phyloP scores from a whole-genome alignment of 1,140 invertebrate species.

The Tachypleus tridentatus region DNA sequence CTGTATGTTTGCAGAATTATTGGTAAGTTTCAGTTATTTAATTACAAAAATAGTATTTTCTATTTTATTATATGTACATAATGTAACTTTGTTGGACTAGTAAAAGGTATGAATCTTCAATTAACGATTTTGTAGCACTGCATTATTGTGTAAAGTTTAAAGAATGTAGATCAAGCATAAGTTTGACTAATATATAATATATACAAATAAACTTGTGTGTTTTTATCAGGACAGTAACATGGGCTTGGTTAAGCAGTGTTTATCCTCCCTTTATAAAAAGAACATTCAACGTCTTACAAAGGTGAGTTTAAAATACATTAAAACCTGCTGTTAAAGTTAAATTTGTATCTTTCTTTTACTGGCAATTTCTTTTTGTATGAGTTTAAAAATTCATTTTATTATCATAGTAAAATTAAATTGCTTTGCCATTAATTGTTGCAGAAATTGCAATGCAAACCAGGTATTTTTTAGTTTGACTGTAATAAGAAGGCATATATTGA shows the following conservation, averaged over 20 bases:
- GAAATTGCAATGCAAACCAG: too few species aligned
- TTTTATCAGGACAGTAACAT: conserved; percentile 52
- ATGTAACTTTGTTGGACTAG: too few species aligned
- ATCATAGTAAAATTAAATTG: not conserved
- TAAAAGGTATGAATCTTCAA: too few species aligned
- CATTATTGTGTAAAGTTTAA: too few species aligned
- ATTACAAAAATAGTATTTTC: too few species aligned
- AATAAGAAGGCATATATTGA: too few species aligned
- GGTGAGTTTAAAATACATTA: conserved; percentile 25
- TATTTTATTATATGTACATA: too few species aligned
- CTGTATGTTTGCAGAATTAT: too few species aligned
- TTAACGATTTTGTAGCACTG: too few species aligned
- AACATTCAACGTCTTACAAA: conserved; percentile 95
- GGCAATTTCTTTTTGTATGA: not conserved
- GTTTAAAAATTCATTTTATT: conserved; percentile 11
- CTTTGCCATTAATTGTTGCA: not conserved
- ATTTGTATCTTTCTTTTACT: not conserved
- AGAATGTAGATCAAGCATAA: not conserved
- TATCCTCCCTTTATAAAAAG: conserved; percentile 82
- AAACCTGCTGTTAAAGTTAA: too few species aligned
- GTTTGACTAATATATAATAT: not conserved
- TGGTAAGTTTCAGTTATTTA: too few species aligned
- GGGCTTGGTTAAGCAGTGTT: conserved; percentile 55
- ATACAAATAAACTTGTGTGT: conserved; percentile 6
- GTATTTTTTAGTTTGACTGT: too few species aligned